A percentile compares a stretch with the other conserved stretches of the same genome.
Conservation (phyloP, 2,113 vertebrate species). For the Ceuthmochares aereus region DNA sequence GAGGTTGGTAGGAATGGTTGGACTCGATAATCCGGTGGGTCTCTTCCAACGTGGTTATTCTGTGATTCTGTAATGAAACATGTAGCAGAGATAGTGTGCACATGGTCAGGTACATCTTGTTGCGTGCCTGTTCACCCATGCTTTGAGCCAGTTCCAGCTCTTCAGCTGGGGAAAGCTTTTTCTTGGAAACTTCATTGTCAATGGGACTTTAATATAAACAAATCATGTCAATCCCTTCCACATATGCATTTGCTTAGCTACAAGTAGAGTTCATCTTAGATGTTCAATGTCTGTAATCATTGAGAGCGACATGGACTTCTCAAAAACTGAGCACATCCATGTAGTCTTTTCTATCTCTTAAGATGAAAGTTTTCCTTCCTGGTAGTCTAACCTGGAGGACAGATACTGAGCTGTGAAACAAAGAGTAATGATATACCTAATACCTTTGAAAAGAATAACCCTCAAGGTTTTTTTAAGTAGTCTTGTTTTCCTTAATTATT, state of each 20-base stretch:
- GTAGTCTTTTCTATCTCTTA: background rate
- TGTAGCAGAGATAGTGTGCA: rapidly evolving
- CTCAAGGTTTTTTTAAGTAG: background rate
- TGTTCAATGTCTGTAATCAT: background rate
- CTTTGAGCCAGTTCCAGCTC: background rate
- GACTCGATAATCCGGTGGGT: too few species aligned
- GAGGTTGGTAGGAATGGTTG: too few species aligned
- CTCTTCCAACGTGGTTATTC: too few species aligned
- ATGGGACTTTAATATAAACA: background rate
- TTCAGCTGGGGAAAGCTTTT: background rate
- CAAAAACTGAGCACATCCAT: background rate
- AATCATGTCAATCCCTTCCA: background rate
- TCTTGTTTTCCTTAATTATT: background rate
- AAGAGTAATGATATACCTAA: background rate
- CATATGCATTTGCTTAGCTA: background rate
- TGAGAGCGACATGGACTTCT: background rate
- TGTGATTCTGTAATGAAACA: too few species aligned
- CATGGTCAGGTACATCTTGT: background rate
- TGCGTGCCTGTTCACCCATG: background rate
- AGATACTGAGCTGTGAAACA: background rate
- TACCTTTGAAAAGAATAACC: background rate
- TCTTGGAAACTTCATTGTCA: background rate
- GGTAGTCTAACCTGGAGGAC: background rate
- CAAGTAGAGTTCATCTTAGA: background rate
- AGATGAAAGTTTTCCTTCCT: background rate